Conservation (phyloP, 2,888 invertebrate genomes). For the Dolomedes plantarius region DNA sequence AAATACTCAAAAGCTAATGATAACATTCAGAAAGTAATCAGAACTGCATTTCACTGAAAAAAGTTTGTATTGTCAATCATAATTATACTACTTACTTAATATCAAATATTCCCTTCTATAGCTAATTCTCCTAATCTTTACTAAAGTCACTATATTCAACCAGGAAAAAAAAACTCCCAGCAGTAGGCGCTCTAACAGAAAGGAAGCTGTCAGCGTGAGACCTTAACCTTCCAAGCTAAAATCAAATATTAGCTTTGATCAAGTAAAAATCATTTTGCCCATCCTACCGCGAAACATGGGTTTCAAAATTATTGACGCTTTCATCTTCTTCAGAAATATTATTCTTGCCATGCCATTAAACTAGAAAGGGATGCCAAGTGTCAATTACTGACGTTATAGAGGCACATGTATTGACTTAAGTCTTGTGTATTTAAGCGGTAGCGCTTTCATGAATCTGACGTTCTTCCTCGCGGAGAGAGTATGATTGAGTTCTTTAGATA, state of each 20-base stretch:
- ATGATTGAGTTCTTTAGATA: conserved; percentile 28
- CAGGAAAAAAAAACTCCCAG: too few species aligned
- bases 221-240: conserved; percentile 3
- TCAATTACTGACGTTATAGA: conserved; percentile 55
- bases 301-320: not conserved
- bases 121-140: too few species aligned
- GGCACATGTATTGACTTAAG: conserved; percentile 56
- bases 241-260: conserved; percentile 46
- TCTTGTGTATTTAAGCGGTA: conserved; percentile 44
- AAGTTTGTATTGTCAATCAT: too few species aligned
- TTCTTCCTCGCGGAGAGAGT: not conserved
- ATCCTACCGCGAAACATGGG: not conserved
- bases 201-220: not conserved
- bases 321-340: conserved; percentile 42
- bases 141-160: too few species aligned
- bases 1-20: too few species aligned
- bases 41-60: too few species aligned
- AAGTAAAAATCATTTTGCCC: conserved; percentile 1
- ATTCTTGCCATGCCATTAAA: conserved; percentile 24
- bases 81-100: too few species aligned
- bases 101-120: too few species aligned
- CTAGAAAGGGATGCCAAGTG: conserved; percentile 40
- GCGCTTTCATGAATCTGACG: not conserved
- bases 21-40: too few species aligned
- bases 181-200: not conserved